Percentiles rank a stretch among this genome's conserved stretches.
phyloP scores from a whole-genome alignment of 2,888 invertebrate species.

The Masnerella sp. region DNA sequence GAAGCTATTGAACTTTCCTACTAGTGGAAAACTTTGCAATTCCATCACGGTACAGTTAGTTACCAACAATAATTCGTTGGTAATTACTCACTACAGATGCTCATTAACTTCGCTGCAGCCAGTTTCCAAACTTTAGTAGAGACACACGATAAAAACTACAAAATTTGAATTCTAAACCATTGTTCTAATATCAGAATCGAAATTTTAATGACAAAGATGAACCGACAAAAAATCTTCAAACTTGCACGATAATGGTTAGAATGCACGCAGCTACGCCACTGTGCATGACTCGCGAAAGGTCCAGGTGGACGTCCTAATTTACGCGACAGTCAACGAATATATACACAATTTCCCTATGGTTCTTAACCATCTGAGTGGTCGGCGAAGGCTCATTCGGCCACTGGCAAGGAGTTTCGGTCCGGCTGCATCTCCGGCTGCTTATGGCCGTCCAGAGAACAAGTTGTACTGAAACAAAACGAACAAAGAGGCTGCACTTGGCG shows the following conservation, averaged over 20 bases:
- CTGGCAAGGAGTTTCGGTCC: slow-evolving; percentile 57
- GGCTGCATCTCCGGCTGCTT: slow-evolving; percentile 65
- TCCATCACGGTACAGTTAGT: too few species aligned
- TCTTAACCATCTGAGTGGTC: slow-evolving; percentile 6
- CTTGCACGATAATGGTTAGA: background rate
- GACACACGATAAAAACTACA: too few species aligned
- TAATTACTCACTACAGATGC: too few species aligned
- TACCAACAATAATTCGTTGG: too few species aligned
- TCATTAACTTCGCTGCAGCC: too few species aligned
- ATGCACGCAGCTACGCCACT: background rate
- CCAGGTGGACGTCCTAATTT: slow-evolving; percentile 1
- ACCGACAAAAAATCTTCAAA: background rate
- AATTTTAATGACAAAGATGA: too few species aligned
- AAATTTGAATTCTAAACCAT: too few species aligned
- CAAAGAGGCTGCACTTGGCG: slow-evolving; percentile 15
- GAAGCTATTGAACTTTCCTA: too few species aligned
- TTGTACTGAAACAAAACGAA: slow-evolving; percentile 76
- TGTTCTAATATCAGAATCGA: too few species aligned
- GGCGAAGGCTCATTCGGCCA: slow-evolving; percentile 51
- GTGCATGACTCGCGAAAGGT: too few species aligned
- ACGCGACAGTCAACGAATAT: slow-evolving; percentile 15
- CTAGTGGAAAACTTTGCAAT: too few species aligned
- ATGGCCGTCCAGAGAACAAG: slow-evolving; percentile 77
- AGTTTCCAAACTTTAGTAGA: too few species aligned
- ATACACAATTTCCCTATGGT: slow-evolving; percentile 35